phyloP scores from a whole-genome alignment of 2,888 invertebrate species.

The Scaptomyza flava region DNA sequence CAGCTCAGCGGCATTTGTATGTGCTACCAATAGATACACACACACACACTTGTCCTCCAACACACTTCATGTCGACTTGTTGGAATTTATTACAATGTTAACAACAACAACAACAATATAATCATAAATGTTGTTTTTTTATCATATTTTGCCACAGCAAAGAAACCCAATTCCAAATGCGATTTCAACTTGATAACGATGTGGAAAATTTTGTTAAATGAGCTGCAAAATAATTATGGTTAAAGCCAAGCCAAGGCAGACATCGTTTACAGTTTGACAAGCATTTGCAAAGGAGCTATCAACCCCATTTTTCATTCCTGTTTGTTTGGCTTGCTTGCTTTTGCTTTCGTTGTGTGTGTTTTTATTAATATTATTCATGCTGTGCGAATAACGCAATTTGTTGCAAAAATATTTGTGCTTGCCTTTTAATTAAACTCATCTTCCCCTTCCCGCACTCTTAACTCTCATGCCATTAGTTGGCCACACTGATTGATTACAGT shows the following conservation, averaged over 20 bases:
- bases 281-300: background rate
- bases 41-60: constrained; percentile 20
- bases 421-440: constrained; percentile 71
- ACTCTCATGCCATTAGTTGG: constrained; percentile 6
- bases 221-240: constrained; percentile 66
- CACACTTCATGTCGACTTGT: constrained; percentile 14
- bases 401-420: constrained; percentile 58
- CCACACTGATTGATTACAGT: constrained; percentile 73
- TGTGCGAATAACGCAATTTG: constrained; percentile 73
- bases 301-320: too few relatives aligned
- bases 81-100: constrained; percentile 47
- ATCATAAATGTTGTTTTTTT: constrained; percentile 38
- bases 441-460: background rate
- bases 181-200: constrained; percentile 45
- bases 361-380: constrained; percentile 57
- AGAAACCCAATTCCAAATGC: constrained; percentile 31
- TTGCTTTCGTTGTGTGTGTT: constrained; percentile 34
- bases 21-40: constrained; percentile 10
- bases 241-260: constrained; percentile 9
- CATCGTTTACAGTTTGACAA: constrained; percentile 50
- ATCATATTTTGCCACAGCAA: constrained; percentile 41
- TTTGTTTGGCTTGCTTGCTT: background rate
- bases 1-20: background rate
- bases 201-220: constrained; percentile 62
- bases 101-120: constrained; percentile 25